phyloP scores from a whole-genome alignment of 2,797 vertebrate genomes.

The Myiotriccus ornatus region DNA sequence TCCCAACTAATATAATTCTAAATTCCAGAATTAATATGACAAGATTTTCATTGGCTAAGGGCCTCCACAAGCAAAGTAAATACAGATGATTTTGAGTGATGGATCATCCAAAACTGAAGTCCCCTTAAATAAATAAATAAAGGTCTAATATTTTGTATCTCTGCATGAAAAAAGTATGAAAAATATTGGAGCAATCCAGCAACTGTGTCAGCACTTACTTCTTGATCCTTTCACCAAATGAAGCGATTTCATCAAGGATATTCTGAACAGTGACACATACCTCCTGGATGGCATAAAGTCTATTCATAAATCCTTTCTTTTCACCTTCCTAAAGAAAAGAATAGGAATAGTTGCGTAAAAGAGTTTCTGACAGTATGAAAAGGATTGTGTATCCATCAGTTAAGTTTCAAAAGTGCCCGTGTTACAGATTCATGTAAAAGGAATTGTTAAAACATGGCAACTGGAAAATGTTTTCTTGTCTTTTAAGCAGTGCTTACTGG shows the following conservation, averaged over 20 bases:
- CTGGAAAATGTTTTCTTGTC: not conserved
- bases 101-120: not conserved
- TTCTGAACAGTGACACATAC: slow-evolving; percentile 97
- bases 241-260: slow-evolving; percentile 95
- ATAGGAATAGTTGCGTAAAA: not conserved
- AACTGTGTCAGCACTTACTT: slow-evolving; percentile 84
- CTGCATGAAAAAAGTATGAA: not conserved
- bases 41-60: slow-evolving; percentile 26
- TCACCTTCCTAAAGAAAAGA: slow-evolving; percentile 87
- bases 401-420: not conserved
- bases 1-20: slow-evolving; percentile 28
- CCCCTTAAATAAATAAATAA: not conserved
- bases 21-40: slow-evolving; percentile 44
- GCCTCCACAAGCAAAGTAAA: slow-evolving; percentile 25
- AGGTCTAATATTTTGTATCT: not conserved
- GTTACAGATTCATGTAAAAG: not conserved
- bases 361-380: not conserved
- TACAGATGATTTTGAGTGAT: not conserved
- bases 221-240: slow-evolving; percentile 95
- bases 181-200: not conserved
- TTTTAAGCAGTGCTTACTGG: not conserved
- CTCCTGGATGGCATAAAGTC: slow-evolving; percentile 97
- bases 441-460: not conserved
- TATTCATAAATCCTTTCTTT: slow-evolving; percentile 98
- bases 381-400: not conserved